Conservation (phyloP, 2,888 invertebrate species). For the Acleris holmiana region DNA sequence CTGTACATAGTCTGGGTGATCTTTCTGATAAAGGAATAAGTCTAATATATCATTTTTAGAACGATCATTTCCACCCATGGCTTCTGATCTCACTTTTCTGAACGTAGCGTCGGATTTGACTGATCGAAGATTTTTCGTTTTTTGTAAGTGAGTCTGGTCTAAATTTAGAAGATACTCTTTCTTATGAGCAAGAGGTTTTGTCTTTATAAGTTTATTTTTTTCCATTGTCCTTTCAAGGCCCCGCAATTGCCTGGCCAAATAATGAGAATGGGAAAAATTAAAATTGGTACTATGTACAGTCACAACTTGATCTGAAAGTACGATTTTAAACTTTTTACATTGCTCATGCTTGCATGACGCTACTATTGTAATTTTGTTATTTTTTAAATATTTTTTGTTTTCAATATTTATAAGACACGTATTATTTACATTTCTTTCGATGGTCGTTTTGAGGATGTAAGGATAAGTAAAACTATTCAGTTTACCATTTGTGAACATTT, state of each 20-base stretch:
- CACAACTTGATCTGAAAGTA: slow-evolving; percentile 8
- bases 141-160: background rate
- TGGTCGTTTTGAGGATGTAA: slow-evolving; percentile 5
- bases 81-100: slow-evolving; percentile 15
- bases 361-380: slow-evolving; percentile 3
- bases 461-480: slow-evolving; percentile 8
- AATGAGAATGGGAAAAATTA: background rate
- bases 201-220: no score
- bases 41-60: slow-evolving; percentile 19
- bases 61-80: slow-evolving; percentile 12
- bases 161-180: slow-evolving; percentile 10
- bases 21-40: no score
- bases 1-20: no score
- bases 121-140: slow-evolving; percentile 5
- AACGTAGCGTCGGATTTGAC: slow-evolving; percentile 11
- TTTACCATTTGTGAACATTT: slow-evolving; percentile 9
- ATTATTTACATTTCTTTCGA: slow-evolving; percentile 15
- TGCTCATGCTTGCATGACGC: slow-evolving; percentile 9
- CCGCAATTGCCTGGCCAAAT: slow-evolving; percentile 1
- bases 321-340: slow-evolving; percentile 10
- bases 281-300: slow-evolving; percentile 8
- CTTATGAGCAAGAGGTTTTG: slow-evolving; percentile 7
- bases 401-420: slow-evolving; percentile 13
- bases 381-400: slow-evolving; percentile 11
- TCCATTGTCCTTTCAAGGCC: background rate